Base-by-base conservation (phyloP, 2,888 invertebrate species). In the Megaustenia siamemsis region DNA sequence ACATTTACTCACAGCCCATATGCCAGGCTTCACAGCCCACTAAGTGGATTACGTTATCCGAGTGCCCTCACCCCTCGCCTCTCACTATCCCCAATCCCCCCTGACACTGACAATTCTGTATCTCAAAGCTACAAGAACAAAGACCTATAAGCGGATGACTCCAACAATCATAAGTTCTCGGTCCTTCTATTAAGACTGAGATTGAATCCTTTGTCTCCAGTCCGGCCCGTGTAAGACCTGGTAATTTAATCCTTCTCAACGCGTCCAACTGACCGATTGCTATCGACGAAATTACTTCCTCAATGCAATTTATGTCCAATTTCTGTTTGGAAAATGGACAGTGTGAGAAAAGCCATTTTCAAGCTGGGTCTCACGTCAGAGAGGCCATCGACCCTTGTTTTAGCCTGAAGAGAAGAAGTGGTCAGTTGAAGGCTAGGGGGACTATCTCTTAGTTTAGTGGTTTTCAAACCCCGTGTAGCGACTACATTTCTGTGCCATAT, bases 281-380 rank as follows among this genome's bases (percentile, higher is more conserved):
- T 82, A 82, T 82, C 82, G 82, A 73, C 56, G 43, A 49, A 73
- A 82, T 82, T 56, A 49, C 82, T 73, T 82, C 82, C 82, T 82
- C 82, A 82, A 82, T 82, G 82, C 82, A 82, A 82, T 82, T 82
- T 82, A 82, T 82, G 82, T 73, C 82, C 82, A 82, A 82, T 82
- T 82, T 82, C 82, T 82, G 82, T 82, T 82, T 73, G 56, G 71
- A 82, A 82, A 82, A 73, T 82, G 82, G 82, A 82, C 82, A 82
- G 82, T 45, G 66, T 82, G 82, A 82, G 71, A 71, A 53, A 82
- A 82, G 82, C 82, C 82, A 82, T 82, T 82, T 82, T 82, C 73
- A 21, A 18, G 71, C 56, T 60, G 40, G 73, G 45, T n/a, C 40
- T 35, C 28, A 73, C 82, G 82, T 82, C 82, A 73, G 71, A 82